These are phyloP conservation scores for Argyrosomus regius DNA, from an alignment of 2,797 vertebrate species.

Conservation along the genomic window DNA sequence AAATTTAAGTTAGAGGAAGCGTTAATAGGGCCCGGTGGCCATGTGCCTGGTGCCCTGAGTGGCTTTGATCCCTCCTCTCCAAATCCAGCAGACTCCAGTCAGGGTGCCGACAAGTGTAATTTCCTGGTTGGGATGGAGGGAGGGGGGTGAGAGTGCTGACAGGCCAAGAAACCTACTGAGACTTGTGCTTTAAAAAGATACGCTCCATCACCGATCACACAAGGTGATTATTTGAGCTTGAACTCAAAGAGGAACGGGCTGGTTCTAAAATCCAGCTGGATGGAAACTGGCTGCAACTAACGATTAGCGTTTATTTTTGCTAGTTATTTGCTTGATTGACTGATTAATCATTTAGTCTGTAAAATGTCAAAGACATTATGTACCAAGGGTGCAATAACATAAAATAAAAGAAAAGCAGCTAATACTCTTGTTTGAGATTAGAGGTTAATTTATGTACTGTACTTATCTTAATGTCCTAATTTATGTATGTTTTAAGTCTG, in stretches of 20 bases:
- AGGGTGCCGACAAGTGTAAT: constrained; percentile 72
- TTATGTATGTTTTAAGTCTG: too few species aligned
- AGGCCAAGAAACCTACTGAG: constrained; percentile 43
- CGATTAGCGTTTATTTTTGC: neutral
- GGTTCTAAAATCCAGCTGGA: neutral
- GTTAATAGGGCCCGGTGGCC: constrained; percentile 65
- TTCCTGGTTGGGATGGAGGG: constrained; percentile 46
- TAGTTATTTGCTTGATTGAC: neutral
- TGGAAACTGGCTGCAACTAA: neutral
- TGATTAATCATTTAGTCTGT: neutral
- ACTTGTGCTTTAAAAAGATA: constrained; percentile 44
- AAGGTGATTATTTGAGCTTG: constrained; percentile 21
- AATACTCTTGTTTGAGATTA: too few species aligned
- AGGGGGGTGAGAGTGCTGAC: constrained; percentile 63
- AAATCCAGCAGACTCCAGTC: constrained; percentile 60
- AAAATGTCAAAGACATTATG: neutral
- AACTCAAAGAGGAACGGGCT: neutral
- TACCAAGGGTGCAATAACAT: too few species aligned
- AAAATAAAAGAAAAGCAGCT: too few species aligned
- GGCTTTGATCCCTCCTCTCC: constrained; percentile 69
- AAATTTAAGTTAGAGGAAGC: constrained; percentile 55
- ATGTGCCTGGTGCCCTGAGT: constrained; percentile 40
- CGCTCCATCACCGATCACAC: constrained; percentile 50
- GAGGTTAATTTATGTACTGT: too few species aligned
- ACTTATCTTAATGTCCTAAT: too few species aligned